These are phyloP conservation scores for Meriones psammophilus DNA, from an alignment of 2,797 vertebrate genomes.

Conservation along the genomic window DNA sequence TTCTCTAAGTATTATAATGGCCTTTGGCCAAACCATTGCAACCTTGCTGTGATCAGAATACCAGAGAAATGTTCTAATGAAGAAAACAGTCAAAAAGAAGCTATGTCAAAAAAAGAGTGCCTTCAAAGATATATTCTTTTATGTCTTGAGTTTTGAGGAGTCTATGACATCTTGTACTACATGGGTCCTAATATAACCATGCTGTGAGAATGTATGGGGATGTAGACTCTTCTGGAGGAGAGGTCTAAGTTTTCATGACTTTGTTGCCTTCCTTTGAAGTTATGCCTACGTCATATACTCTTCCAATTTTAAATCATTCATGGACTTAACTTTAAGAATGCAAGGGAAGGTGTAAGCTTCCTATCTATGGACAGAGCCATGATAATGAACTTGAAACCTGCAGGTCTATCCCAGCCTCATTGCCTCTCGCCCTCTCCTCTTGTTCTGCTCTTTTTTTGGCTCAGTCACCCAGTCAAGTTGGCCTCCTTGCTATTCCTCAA, in stretches of 20 bases:
- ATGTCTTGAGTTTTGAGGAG: slow-evolving; percentile 13
- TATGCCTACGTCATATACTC: neutral
- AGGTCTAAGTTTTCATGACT: slow-evolving; percentile 1
- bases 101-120: slow-evolving; percentile 10
- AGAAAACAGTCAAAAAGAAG: slow-evolving; percentile 31
- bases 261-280: neutral
- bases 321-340: slow-evolving; percentile 1
- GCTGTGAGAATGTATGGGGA: neutral
- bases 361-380: slow-evolving; percentile 16
- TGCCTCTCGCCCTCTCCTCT: neutral
- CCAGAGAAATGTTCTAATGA: slow-evolving; percentile 41
- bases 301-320: neutral
- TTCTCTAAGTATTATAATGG: slow-evolving; percentile 64
- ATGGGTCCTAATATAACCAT: neutral
- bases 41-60: slow-evolving; percentile 50
- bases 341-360: neutral
- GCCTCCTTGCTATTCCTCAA: neutral
- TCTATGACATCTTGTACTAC: neutral
- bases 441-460: neutral
- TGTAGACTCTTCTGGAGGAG: neutral
- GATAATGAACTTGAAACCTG: slow-evolving; percentile 17
- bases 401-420: neutral
- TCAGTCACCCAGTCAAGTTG: neutral
- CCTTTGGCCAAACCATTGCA: slow-evolving; percentile 57
- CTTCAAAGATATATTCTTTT: neutral